Evolutionary conservation across 2,797 vertebrate species (phyloP).

Genomic region (Rhinoraja longicauda): DNA sequence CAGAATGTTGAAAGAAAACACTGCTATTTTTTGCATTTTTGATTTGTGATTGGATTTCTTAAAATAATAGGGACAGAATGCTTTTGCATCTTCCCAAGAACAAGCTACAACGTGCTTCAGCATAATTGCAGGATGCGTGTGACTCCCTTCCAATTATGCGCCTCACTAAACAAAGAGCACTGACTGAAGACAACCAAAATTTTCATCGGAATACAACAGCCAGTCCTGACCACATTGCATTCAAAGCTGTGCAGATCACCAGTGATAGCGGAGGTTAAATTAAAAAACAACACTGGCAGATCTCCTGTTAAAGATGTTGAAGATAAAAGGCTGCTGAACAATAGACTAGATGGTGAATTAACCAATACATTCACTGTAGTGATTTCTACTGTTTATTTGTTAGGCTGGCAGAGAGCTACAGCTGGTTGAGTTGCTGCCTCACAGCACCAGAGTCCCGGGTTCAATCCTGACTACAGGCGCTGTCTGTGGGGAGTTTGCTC

Average conservation of each 20-base stretch:
- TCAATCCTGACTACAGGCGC: no score
- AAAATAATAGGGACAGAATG: neutral
- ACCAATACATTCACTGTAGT: neutral
- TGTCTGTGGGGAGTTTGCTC: no score
- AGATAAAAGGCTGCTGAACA: neutral
- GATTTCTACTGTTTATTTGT: neutral
- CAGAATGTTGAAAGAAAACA: neutral
- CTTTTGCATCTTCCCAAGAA: neutral
- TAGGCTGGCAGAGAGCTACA: no score
- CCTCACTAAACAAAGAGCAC: neutral
- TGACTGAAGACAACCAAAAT: neutral
- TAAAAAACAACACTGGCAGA: neutral
- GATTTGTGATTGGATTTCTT: neutral
- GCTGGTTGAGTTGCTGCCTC: no score
- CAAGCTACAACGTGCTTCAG: neutral
- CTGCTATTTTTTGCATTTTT: neutral
- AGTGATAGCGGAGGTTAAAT: neutral
- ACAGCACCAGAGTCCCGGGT: no score
- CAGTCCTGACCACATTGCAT: neutral
- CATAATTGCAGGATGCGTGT: neutral
- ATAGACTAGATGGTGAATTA: neutral
- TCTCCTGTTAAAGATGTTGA: neutral
- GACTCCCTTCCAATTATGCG: neutral
- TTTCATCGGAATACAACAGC: neutral
- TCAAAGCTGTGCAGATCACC: neutral